Conservation (phyloP, 2,888 invertebrate genomes). For the Conomelus anceps region DNA sequence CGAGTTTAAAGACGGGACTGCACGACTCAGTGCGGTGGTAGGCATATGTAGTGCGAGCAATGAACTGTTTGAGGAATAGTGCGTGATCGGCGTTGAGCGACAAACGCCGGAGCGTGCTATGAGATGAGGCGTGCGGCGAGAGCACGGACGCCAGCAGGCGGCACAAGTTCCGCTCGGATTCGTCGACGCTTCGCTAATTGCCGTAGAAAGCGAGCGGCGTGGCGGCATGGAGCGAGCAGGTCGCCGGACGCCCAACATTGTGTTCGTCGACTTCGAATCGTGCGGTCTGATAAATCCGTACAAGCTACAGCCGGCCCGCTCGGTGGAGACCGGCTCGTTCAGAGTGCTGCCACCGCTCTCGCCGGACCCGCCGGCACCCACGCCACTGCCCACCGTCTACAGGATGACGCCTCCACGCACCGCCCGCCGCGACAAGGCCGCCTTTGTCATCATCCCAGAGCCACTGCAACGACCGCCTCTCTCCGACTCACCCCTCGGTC, state of each 20-base stretch:
- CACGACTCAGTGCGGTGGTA: not conserved
- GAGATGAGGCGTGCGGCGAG: not conserved
- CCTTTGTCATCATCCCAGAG: slow-evolving; percentile 63
- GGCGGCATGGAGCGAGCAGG: slow-evolving; percentile 11
- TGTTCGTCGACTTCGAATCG: slow-evolving; percentile 13
- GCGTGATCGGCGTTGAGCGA: not conserved
- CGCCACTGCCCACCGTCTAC: slow-evolving; percentile 30
- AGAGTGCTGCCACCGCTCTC: slow-evolving; percentile 32
- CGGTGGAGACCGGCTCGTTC: slow-evolving; percentile 28
- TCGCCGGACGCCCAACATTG: slow-evolving; percentile 12
- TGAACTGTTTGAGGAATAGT: not conserved
- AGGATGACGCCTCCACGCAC: slow-evolving; percentile 31
- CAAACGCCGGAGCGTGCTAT: not conserved
- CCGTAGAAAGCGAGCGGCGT: slow-evolving; percentile 9
- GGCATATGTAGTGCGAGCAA: not conserved
- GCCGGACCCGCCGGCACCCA: slow-evolving; percentile 31
- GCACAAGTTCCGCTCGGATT: slow-evolving; percentile 8
- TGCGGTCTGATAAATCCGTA: slow-evolving; percentile 5
- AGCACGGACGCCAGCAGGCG: not conserved
- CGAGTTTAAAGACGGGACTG: not conserved
- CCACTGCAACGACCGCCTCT: slow-evolving; percentile 44
- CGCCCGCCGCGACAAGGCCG: slow-evolving; percentile 40
- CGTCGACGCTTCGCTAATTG: slow-evolving; percentile 2
- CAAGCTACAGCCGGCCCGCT: slow-evolving; percentile 18
- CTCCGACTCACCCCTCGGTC: slow-evolving; percentile 42